Conservation (phyloP, 2,797 vertebrate species). For the Sorex maritimensis region DNA sequence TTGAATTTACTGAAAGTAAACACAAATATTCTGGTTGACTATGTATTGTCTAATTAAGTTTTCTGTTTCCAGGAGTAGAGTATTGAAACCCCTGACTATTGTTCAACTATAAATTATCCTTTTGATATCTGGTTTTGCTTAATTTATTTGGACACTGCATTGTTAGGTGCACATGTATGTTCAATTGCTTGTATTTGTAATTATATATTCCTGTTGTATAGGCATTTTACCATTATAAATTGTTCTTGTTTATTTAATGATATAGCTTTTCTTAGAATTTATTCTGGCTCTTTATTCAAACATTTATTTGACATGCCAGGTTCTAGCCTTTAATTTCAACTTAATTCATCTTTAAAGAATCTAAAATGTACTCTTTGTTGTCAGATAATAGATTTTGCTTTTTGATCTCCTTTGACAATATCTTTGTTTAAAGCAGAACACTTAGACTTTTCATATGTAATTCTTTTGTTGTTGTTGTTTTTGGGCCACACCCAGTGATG, state of each 20-base stretch:
- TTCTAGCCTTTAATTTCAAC: not conserved
- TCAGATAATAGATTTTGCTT: not conserved
- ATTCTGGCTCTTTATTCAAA: not conserved
- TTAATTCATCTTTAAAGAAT: not conserved
- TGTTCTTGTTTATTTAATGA: not conserved
- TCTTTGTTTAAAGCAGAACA: not conserved
- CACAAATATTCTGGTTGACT: not conserved
- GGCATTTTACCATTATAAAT: not conserved
- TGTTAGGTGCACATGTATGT: not conserved
- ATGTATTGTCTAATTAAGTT: not conserved
- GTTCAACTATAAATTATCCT: not conserved
- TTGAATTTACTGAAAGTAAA: not conserved
- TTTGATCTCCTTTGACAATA: not conserved
- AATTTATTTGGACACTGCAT: not conserved
- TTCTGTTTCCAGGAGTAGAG: not conserved
- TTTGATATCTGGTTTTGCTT: not conserved
- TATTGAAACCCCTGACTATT: not conserved
- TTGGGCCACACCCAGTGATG: too few relatives aligned
- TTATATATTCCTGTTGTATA: not conserved
- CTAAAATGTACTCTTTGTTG: not conserved
- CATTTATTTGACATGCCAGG: not conserved
- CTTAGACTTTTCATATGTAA: not conserved
- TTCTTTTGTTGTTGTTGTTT: not conserved
- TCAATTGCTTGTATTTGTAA: not conserved
- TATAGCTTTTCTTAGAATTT: not conserved